Conservation (phyloP, 2,113 vertebrate genomes). For the Perognathus longimembris region DNA sequence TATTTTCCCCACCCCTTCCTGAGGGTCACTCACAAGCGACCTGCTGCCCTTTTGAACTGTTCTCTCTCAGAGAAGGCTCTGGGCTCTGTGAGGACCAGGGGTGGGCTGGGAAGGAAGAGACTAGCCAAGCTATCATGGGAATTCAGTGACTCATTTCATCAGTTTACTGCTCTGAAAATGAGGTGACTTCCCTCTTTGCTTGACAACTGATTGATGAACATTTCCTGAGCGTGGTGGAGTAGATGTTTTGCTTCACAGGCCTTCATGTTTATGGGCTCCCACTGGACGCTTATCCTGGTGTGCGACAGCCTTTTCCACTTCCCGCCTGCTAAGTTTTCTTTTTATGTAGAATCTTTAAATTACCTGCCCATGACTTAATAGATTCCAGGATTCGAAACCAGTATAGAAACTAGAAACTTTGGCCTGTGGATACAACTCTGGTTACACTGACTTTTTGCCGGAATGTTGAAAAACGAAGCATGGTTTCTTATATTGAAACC, state of each 20-base stretch:
- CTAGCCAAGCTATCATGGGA: conserved; percentile 62
- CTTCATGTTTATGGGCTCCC: conserved; percentile 52
- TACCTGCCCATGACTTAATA: not conserved
- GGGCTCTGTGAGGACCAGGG: not conserved
- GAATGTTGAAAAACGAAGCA: not conserved
- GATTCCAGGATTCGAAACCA: not conserved
- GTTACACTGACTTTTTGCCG: not conserved
- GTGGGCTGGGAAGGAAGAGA: conserved; percentile 59
- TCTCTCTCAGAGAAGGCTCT: not conserved
- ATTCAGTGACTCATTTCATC: conserved; percentile 75
- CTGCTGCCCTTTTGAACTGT: not conserved
- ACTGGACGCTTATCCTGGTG: not conserved
- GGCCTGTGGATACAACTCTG: not conserved
- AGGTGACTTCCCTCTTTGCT: conserved; percentile 70
- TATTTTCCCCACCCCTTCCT: not conserved
- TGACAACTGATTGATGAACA: conserved; percentile 76
- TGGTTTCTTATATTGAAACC: not conserved
- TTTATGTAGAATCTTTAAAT: conserved; percentile 47
- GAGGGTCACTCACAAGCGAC: not conserved
- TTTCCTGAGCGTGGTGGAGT: conserved; percentile 59
- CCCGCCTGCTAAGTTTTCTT: conserved; percentile 9
- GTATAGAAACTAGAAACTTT: not conserved
- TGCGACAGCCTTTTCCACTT: not conserved
- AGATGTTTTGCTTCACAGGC: conserved; percentile 50
- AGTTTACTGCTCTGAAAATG: conserved; percentile 71